Evolutionary conservation across 2,797 vertebrate genomes (phyloP), one percentile per base, ranked within the genome.

Genomic region (Eremophila alpestris): DNA sequence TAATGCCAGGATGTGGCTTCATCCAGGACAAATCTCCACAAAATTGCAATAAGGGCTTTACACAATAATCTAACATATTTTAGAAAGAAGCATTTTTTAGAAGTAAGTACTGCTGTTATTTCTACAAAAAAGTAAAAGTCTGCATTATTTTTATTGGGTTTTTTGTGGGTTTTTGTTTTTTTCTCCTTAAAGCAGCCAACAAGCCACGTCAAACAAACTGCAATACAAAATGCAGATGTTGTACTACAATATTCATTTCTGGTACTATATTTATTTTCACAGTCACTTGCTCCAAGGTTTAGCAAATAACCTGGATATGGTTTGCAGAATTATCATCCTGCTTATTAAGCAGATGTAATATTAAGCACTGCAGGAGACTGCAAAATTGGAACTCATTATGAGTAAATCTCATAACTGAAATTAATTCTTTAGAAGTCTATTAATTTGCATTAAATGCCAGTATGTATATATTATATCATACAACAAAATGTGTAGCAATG

Each of bases 341-440:
- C 62, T 78, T 92, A 64, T 91, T 93, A 94, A 95, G 64, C 88
- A 95, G 55, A 95, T 92, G 54, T 87, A 94, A 71, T 51, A 89
- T 71, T 93, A 95, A 94, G 68, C 68, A 69, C 76, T 80, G 45
- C 78, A 63, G 32, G 82, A 95, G 34, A 59, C 75, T 95, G 83
- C 76, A 92, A 97, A 93, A 93, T 64, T 94, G 76, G 62, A 89
- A 96, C 94, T 81, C 60, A n/a, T 76, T 65, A 62, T 46, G n/a
- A 92, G 65, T 74, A 95, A 93, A 93, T 91, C 76, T 91, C 62
- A 45, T 74, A 94, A 91, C 3, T 2, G 74, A 94, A 95, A 95
- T 86, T 82, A 93, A 86, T 90, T 93, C 40, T 89, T 71, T 68
- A 58, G 27, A 92, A 94, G 70, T 82, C 67, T 84, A 73, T 91